These are phyloP conservation scores for Ormyrus rosae DNA, from an alignment of 2,888 invertebrate species.

Conservation along the genomic window DNA sequence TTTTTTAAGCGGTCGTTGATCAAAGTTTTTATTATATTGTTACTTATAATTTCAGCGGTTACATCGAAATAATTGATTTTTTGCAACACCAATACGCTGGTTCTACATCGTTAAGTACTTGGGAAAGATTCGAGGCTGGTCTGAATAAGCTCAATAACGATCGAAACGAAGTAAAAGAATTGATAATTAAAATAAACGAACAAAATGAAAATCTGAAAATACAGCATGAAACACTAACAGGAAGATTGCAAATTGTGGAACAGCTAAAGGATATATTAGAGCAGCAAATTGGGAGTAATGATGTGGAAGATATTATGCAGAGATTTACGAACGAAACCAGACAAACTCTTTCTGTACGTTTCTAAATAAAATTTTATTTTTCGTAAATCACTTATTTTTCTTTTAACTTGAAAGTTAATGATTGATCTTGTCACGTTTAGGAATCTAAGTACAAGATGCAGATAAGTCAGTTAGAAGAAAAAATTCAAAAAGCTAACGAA, in stretches of 20 bases:
- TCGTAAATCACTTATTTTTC: not conserved
- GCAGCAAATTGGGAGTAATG: constrained; percentile 68
- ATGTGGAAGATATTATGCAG: constrained; percentile 67
- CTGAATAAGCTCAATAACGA: constrained; percentile 60
- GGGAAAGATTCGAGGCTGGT: constrained; percentile 63
- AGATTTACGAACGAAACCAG: constrained; percentile 68
- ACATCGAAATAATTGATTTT: constrained; percentile 66
- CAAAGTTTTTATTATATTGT: not conserved
- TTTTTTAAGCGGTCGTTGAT: not conserved
- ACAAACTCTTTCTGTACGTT: constrained; percentile 64
- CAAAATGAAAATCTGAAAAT: constrained; percentile 61
- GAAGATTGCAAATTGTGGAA: constrained; percentile 69
- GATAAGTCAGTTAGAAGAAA: constrained; percentile 67
- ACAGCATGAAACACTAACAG: constrained; percentile 66
- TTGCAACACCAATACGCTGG: constrained; percentile 69
- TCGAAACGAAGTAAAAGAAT: constrained; percentile 59
- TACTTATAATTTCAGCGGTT: constrained; percentile 59
- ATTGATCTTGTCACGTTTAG: constrained; percentile 55
- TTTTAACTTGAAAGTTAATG: not conserved
- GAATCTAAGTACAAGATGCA: constrained; percentile 67
- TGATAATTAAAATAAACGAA: constrained; percentile 62
- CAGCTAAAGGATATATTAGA: constrained; percentile 70
- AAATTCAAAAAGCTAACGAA: constrained; percentile 61
- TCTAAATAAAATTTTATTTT: not conserved
- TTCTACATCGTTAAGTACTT: constrained; percentile 65